Percentiles rank a stretch among this genome's conserved stretches.
These are phyloP conservation scores for Cyprinus carpio DNA, from an alignment of 2,113 vertebrate species.

Conservation along the genomic window DNA sequence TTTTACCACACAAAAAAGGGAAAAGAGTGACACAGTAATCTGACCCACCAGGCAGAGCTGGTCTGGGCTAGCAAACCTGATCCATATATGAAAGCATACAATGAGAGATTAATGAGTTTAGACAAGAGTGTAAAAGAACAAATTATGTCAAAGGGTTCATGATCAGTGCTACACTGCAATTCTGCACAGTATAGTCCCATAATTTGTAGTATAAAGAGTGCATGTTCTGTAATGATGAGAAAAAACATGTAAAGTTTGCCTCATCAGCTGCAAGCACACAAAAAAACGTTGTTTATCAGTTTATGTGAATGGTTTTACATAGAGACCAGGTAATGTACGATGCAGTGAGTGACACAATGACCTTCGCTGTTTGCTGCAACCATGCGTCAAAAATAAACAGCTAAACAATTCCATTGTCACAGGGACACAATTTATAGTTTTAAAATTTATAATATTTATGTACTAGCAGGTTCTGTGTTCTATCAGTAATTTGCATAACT, in stretches of 20 bases:
- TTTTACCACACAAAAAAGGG: background rate
- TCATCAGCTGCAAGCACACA: too few species aligned
- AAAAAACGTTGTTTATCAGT: too few species aligned
- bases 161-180: background rate
- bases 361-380: background rate
- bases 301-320: background rate
- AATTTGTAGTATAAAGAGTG: too few species aligned
- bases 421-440: background rate
- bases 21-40: conserved; percentile 3
- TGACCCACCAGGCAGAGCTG: background rate
- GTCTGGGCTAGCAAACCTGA: background rate
- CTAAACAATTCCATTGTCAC: background rate
- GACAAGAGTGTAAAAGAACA: background rate
- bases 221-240: too few species aligned
- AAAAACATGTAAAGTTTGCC: too few species aligned
- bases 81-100: background rate
- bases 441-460: too few species aligned
- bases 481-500: too few species aligned
- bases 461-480: too few species aligned
- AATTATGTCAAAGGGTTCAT: background rate
- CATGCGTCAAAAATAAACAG: background rate
- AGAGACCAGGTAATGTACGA: background rate
- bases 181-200: background rate
- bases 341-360: background rate
- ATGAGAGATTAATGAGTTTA: conserved; percentile 16